These are phyloP conservation scores for Cerceris ruficornis DNA, from an alignment of 2,888 invertebrate genomes.

Conservation along the genomic window DNA sequence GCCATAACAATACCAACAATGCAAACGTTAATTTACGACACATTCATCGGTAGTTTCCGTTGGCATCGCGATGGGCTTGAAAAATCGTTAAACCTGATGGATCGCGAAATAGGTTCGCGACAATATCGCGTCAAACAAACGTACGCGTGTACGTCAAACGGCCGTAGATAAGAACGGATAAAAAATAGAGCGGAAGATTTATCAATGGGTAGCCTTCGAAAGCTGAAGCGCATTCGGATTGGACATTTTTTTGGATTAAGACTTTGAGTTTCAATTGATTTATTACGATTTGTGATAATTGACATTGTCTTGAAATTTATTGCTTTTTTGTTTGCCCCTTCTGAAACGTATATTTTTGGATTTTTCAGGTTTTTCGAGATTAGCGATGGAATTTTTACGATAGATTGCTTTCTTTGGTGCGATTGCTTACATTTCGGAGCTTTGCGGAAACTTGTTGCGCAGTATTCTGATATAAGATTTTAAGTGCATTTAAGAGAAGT, in stretches of 20 bases:
- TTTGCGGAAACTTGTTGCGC: too few species aligned
- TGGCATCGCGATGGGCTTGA: conserved; percentile 19
- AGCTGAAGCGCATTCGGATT: background rate
- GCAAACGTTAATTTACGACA: conserved; percentile 51
- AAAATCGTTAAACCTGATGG: conserved; percentile 38
- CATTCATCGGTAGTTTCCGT: conserved; percentile 22
- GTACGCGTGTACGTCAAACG: background rate
- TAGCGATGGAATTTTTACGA: too few species aligned
- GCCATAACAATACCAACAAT: conserved; percentile 36
- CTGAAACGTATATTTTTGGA: too few species aligned
- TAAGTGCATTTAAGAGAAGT: too few species aligned
- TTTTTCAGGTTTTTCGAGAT: too few species aligned
- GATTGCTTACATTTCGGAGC: too few species aligned
- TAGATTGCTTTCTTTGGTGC: too few species aligned
- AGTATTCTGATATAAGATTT: too few species aligned
- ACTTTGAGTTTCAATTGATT: background rate
- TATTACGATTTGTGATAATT: too few species aligned
- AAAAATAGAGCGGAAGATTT: background rate
- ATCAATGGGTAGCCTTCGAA: background rate
- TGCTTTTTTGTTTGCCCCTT: too few species aligned
- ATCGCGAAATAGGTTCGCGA: conserved; percentile 33
- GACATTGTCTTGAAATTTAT: too few species aligned
- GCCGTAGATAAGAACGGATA: conserved; percentile 8
- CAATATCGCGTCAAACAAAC: conserved; percentile 13
- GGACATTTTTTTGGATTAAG: background rate